These are phyloP conservation scores for Metallyticus violacea DNA, from an alignment of 2,888 invertebrate species.

Conservation along the genomic window DNA sequence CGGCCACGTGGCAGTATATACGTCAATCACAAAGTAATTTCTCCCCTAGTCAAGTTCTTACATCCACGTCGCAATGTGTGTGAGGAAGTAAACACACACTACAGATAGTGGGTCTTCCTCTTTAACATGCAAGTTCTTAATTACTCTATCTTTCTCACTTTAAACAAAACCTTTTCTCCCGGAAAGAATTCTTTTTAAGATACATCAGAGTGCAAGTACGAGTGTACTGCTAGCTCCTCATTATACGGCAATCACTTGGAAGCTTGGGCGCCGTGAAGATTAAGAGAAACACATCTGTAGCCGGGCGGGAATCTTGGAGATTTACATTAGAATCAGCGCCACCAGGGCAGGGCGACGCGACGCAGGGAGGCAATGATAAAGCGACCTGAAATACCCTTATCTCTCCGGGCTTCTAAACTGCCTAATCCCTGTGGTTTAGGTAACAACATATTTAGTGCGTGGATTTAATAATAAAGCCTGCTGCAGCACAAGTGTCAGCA, in stretches of 20 bases:
- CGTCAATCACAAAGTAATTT: no score
- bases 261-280: neutral
- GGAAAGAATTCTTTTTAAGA: neutral
- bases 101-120: no score
- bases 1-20: no score
- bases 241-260: neutral
- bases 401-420: neutral
- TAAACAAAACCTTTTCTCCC: neutral
- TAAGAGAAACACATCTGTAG: slow-evolving; percentile 3
- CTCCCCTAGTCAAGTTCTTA: no score
- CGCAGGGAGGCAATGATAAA: neutral
- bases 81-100: no score
- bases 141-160: neutral
- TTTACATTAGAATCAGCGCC: slow-evolving; percentile 15
- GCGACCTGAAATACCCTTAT: neutral
- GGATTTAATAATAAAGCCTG: no score
- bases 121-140: neutral
- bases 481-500: no score
- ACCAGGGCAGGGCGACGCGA: neutral
- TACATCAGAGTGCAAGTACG: neutral
- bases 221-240: neutral
- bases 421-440: neutral
- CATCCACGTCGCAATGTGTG: no score
- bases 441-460: no score
- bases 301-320: neutral